Evolutionary conservation across 2,888 invertebrate species (phyloP).

Genomic region (Ophonus ardosiacus): DNA sequence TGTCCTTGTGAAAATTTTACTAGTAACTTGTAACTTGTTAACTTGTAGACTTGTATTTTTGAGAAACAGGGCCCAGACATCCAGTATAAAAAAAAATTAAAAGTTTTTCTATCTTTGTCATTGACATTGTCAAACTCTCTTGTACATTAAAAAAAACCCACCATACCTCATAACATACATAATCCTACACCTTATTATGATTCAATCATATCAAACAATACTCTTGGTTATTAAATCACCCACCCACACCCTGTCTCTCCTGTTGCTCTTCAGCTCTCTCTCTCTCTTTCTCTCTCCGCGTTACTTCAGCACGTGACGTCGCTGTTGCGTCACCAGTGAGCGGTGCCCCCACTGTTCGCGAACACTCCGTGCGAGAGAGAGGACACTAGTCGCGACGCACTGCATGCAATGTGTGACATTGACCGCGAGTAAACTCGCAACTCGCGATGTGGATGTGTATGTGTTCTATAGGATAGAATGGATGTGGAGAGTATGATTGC

Average conservation of each 20-base stretch:
- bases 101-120: too few species aligned
- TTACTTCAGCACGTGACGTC: slow-evolving; percentile 52
- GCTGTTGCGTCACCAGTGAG: slow-evolving; percentile 31
- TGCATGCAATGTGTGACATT: slow-evolving; percentile 69
- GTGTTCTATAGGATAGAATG: not conserved
- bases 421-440: slow-evolving; percentile 70
- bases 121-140: too few species aligned
- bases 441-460: slow-evolving; percentile 58
- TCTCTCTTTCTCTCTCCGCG: not conserved
- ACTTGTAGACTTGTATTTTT: too few species aligned
- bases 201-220: not conserved
- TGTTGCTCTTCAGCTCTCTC: not conserved
- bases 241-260: slow-evolving; percentile 23
- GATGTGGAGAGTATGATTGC: not conserved
- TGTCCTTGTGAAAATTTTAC: too few species aligned
- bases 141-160: too few species aligned
- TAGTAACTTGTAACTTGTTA: too few species aligned
- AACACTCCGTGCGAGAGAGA: slow-evolving; percentile 58
- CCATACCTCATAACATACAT: too few species aligned
- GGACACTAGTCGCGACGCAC: slow-evolving; percentile 65
- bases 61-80: too few species aligned
- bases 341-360: slow-evolving; percentile 9
- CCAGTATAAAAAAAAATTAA: too few species aligned
- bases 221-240: not conserved
- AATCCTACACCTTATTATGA: too few species aligned